Evolutionary conservation across 2,113 vertebrate genomes (phyloP), one percentile per base, ranked within the genome.

Genomic region (Nerophis lumbriciformis): DNA sequence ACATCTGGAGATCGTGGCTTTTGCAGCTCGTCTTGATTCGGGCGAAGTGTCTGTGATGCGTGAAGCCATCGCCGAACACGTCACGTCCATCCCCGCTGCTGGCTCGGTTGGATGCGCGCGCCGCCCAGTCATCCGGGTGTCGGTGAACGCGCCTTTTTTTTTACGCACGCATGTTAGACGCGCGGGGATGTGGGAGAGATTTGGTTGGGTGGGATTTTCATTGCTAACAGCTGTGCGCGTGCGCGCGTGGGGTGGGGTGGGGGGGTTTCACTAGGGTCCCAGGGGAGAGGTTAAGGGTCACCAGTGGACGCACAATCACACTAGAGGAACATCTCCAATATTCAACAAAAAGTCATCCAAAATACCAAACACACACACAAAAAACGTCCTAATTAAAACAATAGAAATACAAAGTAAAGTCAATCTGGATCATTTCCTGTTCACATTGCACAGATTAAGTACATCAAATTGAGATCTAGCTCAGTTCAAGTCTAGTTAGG

Each of bases 1-100:
- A 83, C 80, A 87, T 88, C 83, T 85, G 82, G 86, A 83, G 76
- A 19, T 84, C 61, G 67, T 61, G 62, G 65, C 48, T 53, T 19
- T 28, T 15, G 52, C 74, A 15, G 57, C 15, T 62, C 73, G 64
- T 74, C 65, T 68, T 64, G 28, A 28, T 28, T 28, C 28, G 56
- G 56, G 73, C 45, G 61, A 37, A 75, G 59, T 53, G 71, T 61
- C 48, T 69, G 28, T 3, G 73, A 65, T 57, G 75, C 67, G 76
- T 77, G 85, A 79, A 87, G 85, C 78, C 82, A 68, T 80, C 68
- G 28, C 28, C 28, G 85, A 72, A 71, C 72, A 66, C 65, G 59
- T 66, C 65, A 78, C 69, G 78, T 83, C 82, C 81, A 85, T 77
- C 80, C 81, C 28, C 28, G 28, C 28, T 28, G 60, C 69, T 65